Base-by-base conservation (phyloP, 2,113 vertebrate genomes). In the Eretmochelys imbricata region DNA sequence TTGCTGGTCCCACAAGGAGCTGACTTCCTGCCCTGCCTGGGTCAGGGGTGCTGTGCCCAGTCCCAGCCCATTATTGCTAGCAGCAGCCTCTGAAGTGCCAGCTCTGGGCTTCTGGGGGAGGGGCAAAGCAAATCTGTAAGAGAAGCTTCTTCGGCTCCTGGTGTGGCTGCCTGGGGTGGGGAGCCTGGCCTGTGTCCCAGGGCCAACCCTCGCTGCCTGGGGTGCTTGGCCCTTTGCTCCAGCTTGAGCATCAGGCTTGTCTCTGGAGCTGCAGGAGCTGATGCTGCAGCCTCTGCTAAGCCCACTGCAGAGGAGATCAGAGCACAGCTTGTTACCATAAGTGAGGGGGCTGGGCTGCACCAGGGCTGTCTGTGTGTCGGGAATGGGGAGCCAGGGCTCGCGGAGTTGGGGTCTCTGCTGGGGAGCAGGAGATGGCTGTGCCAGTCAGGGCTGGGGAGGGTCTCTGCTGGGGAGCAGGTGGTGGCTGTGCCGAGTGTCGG, bases 201-300 rank as follows among this genome's bases (percentile, higher is more conserved):
- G 87, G 89, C 95, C 49, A 16, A 82, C n/a, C 83, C 46, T 2
- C 48, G 87, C 55, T 96, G 88, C 89, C 82, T 80, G 35, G 62
- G 62, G 91, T 94, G 93, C 93, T 2, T 48, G 88, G 93, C 93
- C 55, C 0, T 55, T 89, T 87, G 50, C 49, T 62, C 42, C 13
- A 72, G 62, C 0, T 1, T 0, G 0, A 90, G 38, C 92, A 14
- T 14, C 0, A 5, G 0, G 89, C 65, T 89, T 0, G 2, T 84
- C 78, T 90, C 90, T 93, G 29, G 86, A 88, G 89, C 90, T 57
- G 87, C 0, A 0, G 90, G 55, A 95, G 49, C 80, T 0, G 1
- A n/a, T 13, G 38, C 49, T 27, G n/a, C 22, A 72, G 54, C 42
- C 2, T 0, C n/a, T 27, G 59, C 0, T 0, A 51, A 50, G 84